Conservation (phyloP, 2,797 vertebrate genomes). For the Loris lydekkerianus region DNA sequence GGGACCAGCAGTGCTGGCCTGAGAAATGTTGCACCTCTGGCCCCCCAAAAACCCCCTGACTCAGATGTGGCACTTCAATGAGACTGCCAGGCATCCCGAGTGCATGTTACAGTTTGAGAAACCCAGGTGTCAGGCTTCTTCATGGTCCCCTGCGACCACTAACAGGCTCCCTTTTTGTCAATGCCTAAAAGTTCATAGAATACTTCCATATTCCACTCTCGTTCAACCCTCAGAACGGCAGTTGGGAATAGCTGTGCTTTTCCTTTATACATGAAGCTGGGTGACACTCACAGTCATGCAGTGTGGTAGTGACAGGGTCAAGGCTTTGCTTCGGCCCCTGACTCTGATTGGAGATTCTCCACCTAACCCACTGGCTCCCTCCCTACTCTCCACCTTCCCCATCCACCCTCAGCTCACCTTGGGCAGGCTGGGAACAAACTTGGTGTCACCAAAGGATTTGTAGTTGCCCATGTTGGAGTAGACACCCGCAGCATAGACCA, state of each 20-base stretch:
- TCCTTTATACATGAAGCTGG: background rate
- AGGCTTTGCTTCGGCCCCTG: background rate
- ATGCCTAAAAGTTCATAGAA: background rate
- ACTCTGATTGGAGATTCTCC: background rate
- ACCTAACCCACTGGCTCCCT: fast-evolving
- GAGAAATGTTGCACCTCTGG: background rate
- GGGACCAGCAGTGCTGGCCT: background rate
- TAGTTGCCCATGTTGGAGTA: slow-evolving; percentile 98
- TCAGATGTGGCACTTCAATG: background rate
- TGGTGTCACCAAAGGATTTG: slow-evolving; percentile 97
- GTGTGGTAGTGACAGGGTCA: background rate
- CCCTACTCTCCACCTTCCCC: background rate
- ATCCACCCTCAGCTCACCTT: slow-evolving; percentile 89
- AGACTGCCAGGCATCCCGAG: fast-evolving
- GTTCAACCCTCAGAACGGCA: background rate
- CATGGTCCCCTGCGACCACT: background rate
- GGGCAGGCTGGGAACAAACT: slow-evolving; percentile 95
- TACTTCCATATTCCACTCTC: background rate
- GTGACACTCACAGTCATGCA: background rate
- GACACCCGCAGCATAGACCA: slow-evolving; percentile 94
- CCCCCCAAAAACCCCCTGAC: background rate
- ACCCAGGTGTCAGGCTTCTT: background rate
- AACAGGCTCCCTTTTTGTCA: background rate
- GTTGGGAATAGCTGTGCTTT: background rate
- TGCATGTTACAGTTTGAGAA: background rate